Evolutionary conservation across 2,797 vertebrate genomes (phyloP).

Genomic region (Cossypha dichroa): DNA sequence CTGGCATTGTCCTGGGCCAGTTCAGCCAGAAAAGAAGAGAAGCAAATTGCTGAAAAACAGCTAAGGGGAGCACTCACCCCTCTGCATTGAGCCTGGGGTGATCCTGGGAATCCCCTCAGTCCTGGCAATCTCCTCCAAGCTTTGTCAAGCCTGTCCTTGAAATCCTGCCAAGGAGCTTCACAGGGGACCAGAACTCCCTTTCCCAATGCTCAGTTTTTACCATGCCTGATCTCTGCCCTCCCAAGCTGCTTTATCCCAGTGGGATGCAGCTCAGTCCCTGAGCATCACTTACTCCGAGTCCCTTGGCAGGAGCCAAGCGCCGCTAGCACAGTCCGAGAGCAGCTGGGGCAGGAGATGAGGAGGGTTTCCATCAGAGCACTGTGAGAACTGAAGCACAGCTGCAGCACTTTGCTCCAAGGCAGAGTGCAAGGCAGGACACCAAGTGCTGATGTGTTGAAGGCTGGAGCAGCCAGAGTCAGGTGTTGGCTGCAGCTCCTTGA

Average conservation of each 20-base stretch:
- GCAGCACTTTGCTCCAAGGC: neutral
- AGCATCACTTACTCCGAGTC: rapidly evolving
- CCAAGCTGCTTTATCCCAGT: neutral
- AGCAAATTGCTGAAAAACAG: neutral
- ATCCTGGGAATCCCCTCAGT: neutral
- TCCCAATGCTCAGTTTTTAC: neutral
- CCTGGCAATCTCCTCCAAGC: rapidly evolving
- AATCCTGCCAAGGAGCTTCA: neutral
- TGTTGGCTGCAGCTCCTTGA: neutral
- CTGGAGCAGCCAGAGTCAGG: rapidly evolving
- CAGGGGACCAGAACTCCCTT: neutral
- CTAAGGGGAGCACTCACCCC: neutral
- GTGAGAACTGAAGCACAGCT: neutral
- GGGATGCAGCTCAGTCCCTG: neutral
- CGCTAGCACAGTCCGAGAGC: rapidly evolving
- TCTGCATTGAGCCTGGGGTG: rapidly evolving
- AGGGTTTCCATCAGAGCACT: rapidly evolving
- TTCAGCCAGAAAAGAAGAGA: neutral
- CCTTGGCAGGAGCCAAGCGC: neutral
- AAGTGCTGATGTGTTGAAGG: neutral
- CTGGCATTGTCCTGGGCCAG: rapidly evolving
- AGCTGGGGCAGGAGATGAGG: neutral
- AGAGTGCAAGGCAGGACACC: neutral
- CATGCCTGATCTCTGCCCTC: neutral
- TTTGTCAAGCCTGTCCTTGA: neutral